phyloP scores from a whole-genome alignment of 2,888 invertebrate species.

The Phytoseiulus persimilis region DNA sequence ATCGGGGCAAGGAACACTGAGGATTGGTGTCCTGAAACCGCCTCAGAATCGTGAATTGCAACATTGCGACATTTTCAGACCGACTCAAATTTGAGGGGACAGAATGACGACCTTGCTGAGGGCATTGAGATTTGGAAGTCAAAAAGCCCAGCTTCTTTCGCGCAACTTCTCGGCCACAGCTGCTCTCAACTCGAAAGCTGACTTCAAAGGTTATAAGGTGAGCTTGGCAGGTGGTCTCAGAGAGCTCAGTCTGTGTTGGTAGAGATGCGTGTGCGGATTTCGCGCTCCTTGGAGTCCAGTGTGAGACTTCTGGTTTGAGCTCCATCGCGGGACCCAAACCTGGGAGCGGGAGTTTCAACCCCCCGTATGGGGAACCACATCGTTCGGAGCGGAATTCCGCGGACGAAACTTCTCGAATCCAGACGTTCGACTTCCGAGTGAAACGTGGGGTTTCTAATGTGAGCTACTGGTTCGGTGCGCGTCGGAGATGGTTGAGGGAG shows the following conservation, averaged over 20 bases:
- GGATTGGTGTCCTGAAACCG: neutral
- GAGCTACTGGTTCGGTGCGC: too few species aligned
- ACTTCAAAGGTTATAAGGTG: conserved; percentile 21
- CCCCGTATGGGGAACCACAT: too few species aligned
- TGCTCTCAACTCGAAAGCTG: conserved; percentile 8
- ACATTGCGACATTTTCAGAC: neutral
- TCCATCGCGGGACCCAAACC: too few species aligned
- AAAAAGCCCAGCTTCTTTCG: conserved; percentile 6
- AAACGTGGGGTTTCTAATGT: too few species aligned
- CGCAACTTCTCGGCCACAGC: conserved; percentile 13
- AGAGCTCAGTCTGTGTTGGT: neutral
- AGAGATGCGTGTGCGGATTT: too few species aligned
- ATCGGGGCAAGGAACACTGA: neutral
- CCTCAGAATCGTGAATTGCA: neutral
- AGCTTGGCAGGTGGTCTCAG: neutral
- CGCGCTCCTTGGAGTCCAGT: too few species aligned
- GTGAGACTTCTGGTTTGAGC: too few species aligned
- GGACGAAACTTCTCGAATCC: too few species aligned
- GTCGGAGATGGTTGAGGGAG: too few species aligned
- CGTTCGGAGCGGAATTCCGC: too few species aligned
- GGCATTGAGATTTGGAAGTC: conserved; percentile 18
- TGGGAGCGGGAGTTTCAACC: too few species aligned
- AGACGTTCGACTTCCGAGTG: too few species aligned
- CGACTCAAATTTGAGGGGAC: neutral
- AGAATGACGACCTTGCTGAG: conserved; percentile 37